Percentiles rank a stretch among this genome's conserved stretches.
Conservation (phyloP, 2,113 vertebrate genomes). For the Perccottus glenii region DNA sequence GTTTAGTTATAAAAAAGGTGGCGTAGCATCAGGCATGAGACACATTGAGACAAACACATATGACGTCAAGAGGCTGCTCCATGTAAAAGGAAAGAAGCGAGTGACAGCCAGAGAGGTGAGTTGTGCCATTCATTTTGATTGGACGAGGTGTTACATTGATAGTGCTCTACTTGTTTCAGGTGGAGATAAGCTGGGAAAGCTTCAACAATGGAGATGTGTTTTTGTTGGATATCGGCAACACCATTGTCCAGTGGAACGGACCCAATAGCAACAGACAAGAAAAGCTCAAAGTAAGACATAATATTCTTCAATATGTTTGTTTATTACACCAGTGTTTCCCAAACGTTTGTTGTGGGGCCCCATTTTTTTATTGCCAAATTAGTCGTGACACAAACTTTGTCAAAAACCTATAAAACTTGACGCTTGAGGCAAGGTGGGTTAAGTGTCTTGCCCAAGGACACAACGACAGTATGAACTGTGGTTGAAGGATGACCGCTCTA, state of each 20-base stretch:
- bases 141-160: neutral
- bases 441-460: no score
- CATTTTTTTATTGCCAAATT: no score
- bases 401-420: no score
- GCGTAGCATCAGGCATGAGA: conserved; percentile 85
- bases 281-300: conserved; percentile 82
- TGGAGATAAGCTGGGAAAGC: conserved; percentile 86
- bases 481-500: no score
- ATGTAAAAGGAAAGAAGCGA: conserved; percentile 86
- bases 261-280: conserved; percentile 85
- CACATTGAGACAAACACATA: conserved; percentile 86
- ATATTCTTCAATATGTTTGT: no score
- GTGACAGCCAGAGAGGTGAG: conserved; percentile 83
- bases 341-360: no score
- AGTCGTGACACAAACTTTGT: no score
- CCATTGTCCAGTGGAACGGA: conserved; percentile 90
- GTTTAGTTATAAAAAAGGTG: conserved; percentile 86
- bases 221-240: conserved; percentile 85
- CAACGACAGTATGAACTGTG: no score
- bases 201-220: conserved; percentile 90
- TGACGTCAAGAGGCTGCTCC: conserved; percentile 82
- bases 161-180: conserved; percentile 69
- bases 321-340: no score
- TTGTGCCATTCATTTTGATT: neutral
- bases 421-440: no score